A percentile compares a stretch with the other conserved stretches of the same genome.
Evolutionary conservation across 2,888 invertebrate genomes (phyloP).

Genomic region (Drosophila monieri): DNA sequence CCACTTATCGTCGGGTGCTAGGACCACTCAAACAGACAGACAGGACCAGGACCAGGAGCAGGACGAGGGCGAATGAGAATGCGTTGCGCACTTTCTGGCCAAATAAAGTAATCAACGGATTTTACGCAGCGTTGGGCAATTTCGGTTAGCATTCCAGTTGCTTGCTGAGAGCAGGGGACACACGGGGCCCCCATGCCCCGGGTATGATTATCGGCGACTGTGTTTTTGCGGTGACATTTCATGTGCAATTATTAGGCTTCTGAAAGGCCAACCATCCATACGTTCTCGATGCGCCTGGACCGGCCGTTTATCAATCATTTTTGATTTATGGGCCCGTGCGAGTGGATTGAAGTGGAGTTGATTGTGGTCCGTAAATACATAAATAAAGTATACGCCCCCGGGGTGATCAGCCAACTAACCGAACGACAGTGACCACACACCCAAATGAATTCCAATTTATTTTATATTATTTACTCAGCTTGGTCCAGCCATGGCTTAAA

Average conservation of each 20-base stretch:
- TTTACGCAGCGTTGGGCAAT: conserved; percentile 68
- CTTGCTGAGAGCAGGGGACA: conserved; percentile 6
- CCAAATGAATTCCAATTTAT: conserved; percentile 64
- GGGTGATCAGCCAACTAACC: conserved; percentile 33
- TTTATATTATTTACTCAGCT: conserved; percentile 29
- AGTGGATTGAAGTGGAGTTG: conserved; percentile 43
- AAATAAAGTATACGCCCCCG: conserved; percentile 50
- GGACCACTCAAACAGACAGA: conserved; percentile 16
- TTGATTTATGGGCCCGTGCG: conserved; percentile 64
- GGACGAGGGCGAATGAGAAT: conserved; percentile 12
- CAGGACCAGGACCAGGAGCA: conserved; percentile 11
- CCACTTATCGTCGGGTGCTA: conserved; percentile 53
- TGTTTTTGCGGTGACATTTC: conserved; percentile 31
- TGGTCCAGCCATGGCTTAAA: conserved; percentile 46
- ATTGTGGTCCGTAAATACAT: conserved; percentile 45
- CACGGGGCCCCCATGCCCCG: too few species aligned
- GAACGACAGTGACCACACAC: conserved; percentile 21
- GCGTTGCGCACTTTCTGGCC: conserved; percentile 47
- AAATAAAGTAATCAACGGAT: conserved; percentile 80
- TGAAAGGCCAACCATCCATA: conserved; percentile 6
- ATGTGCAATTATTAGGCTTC: conserved; percentile 53
- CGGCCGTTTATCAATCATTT: conserved; percentile 73
- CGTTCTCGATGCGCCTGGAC: conserved; percentile 15
- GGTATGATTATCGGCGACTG: conserved; percentile 58
- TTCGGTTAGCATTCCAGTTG: conserved; percentile 39